Evolutionary conservation across 2,113 vertebrate species (phyloP).

Genomic region (Grus americana): DNA sequence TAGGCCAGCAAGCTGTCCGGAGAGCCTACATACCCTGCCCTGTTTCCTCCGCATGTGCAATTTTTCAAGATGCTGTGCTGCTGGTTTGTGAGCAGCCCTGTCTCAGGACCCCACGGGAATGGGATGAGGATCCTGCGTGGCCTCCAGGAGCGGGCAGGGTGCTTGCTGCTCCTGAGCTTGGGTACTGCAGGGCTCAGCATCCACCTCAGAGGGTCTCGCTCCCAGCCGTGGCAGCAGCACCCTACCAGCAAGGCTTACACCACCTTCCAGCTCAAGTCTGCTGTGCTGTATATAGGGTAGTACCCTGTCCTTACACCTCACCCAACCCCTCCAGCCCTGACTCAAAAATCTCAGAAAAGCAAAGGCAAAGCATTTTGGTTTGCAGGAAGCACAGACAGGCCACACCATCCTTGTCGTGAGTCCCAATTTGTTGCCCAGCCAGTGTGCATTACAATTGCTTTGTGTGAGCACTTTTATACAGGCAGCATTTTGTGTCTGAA

Average conservation of each 20-base stretch:
- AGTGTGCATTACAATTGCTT: background rate
- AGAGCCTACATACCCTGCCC: background rate
- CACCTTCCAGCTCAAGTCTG: background rate
- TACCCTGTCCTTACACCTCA: fast-evolving
- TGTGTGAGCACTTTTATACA: background rate
- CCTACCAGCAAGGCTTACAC: fast-evolving
- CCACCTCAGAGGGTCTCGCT: background rate
- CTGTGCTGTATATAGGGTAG: fast-evolving
- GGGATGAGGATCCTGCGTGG: background rate
- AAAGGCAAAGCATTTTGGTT: background rate
- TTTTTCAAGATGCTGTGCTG: background rate
- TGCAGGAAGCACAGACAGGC: background rate
- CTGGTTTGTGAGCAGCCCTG: background rate
- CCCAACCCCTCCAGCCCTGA: background rate
- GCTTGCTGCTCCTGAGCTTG: background rate
- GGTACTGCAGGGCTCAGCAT: background rate
- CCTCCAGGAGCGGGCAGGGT: too few species aligned
- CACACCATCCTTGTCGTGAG: background rate
- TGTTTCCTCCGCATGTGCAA: fast-evolving
- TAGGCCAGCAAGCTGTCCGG: background rate
- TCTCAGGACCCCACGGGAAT: fast-evolving
- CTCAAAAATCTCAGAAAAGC: background rate
- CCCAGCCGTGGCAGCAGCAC: background rate
- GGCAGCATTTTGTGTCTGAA: background rate
- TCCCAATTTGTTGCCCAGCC: background rate